Conservation (phyloP, 2,797 vertebrate species). For the Euphonia xanthogaster region DNA sequence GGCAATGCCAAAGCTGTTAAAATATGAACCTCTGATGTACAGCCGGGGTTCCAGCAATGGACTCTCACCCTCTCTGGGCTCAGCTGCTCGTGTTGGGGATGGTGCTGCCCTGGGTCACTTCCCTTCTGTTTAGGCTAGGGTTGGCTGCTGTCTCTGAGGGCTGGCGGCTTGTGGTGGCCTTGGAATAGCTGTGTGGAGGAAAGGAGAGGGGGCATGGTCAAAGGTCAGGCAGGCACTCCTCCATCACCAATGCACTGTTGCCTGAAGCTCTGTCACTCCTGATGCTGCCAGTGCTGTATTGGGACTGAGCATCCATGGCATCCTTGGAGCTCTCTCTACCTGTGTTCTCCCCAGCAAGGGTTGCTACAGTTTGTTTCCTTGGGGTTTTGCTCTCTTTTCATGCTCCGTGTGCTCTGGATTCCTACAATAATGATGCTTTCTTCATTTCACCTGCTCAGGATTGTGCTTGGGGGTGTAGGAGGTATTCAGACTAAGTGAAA, state of each 20-base stretch:
- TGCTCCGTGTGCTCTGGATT: background rate
- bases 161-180: background rate
- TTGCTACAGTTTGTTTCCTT: background rate
- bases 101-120: background rate
- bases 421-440: background rate
- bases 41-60: background rate
- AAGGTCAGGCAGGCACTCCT: background rate
- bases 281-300: background rate
- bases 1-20: conserved; percentile 79
- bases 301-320: rapidly evolving
- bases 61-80: background rate
- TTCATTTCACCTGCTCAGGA: background rate
- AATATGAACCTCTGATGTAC: conserved; percentile 61
- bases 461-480: background rate
- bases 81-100: background rate
- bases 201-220: background rate
- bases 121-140: background rate
- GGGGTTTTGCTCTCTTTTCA: background rate
- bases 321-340: background rate
- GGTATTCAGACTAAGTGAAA: background rate
- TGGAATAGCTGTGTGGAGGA: background rate
- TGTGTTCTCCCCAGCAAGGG: background rate
- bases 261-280: background rate
- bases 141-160: background rate
- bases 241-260: background rate